These are phyloP conservation scores for Tolypeutes matacus DNA, from an alignment of 2,797 vertebrate genomes.

Conservation along the genomic window DNA sequence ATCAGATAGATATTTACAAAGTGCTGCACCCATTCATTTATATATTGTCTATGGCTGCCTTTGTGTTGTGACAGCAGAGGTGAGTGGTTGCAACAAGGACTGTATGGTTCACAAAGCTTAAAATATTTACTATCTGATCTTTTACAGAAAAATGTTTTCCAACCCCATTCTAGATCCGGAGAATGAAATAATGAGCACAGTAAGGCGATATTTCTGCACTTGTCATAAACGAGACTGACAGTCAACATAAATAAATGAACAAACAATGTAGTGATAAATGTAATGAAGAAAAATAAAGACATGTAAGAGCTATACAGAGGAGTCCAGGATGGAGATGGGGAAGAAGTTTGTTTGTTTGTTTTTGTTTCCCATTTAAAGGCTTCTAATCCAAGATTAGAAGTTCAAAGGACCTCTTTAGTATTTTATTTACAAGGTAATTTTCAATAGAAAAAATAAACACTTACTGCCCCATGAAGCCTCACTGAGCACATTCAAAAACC, in stretches of 20 bases:
- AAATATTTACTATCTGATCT: not conserved
- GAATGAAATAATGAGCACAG: not conserved
- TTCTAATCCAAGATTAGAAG: not conserved
- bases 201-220: not conserved
- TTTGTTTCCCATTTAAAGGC: not conserved
- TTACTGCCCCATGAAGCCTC: not conserved
- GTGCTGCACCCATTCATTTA: not conserved
- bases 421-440: slow-evolving; percentile 1
- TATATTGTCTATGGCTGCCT: not conserved
- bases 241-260: not conserved
- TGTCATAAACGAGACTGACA: not conserved
- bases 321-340: too few species aligned
- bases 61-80: not conserved
- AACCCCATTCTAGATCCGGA: not conserved
- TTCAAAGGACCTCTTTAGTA: not conserved
- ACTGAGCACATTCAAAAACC: not conserved
- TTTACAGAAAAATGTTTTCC: not conserved
- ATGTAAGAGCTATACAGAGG: not conserved
- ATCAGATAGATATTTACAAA: not conserved
- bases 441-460: not conserved
- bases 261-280: not conserved
- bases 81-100: not conserved
- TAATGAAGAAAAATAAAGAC: not conserved
- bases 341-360: too few species aligned
- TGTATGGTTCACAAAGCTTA: not conserved